Evolutionary conservation across 2,888 invertebrate species (phyloP).

Genomic region (Torymus auratus): DNA sequence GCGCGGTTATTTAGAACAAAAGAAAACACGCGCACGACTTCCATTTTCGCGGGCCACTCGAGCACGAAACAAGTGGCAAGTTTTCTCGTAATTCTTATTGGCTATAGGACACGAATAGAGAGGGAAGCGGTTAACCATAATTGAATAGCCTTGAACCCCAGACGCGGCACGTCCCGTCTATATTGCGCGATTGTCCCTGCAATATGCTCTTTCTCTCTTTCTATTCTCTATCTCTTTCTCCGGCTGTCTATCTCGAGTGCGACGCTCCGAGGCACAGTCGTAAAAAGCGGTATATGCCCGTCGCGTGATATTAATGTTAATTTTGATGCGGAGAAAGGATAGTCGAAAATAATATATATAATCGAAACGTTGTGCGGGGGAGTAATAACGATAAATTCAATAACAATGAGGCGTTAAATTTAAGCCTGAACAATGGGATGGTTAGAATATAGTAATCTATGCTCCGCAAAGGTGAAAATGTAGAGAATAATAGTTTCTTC

Average conservation of each 20-base stretch:
- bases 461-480: too few species aligned
- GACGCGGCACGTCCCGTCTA: conserved; percentile 60
- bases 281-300: too few species aligned
- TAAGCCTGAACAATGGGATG: too few species aligned
- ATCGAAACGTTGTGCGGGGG: too few species aligned
- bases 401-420: too few species aligned
- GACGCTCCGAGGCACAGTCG: neutral
- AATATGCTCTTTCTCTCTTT: conserved; percentile 43
- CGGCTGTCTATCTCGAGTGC: conserved; percentile 27
- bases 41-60: conserved; percentile 23
- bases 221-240: conserved; percentile 37
- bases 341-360: too few species aligned
- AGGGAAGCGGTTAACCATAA: conserved; percentile 60
- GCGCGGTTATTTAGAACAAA: conserved; percentile 11
- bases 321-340: too few species aligned
- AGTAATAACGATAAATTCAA: too few species aligned
- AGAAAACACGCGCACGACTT: conserved; percentile 5
- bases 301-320: too few species aligned
- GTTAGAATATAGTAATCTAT: too few species aligned
- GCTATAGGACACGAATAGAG: conserved; percentile 24
- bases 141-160: conserved; percentile 62
- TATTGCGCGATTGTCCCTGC: conserved; percentile 61
- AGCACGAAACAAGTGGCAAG: conserved; percentile 41
- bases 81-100: conserved; percentile 59
- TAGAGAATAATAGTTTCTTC: too few species aligned